A percentile compares a stretch with the other conserved stretches of the same genome.
phyloP scores from a whole-genome alignment of 2,113 vertebrate species.

The Prochilodus magdalenae region DNA sequence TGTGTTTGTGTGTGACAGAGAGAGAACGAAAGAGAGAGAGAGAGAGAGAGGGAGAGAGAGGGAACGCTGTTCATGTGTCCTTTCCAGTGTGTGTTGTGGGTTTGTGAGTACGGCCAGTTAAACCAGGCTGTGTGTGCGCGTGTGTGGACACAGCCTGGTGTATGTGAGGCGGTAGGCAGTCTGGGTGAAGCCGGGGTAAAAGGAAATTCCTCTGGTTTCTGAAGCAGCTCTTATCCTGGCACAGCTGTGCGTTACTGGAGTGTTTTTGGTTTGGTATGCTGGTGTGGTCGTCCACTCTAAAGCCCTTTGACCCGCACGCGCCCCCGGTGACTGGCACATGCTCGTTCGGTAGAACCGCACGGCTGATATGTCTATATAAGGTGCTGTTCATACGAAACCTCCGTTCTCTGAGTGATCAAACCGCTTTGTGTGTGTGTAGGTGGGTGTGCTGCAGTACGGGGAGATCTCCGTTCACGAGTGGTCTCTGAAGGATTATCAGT shows the following conservation, averaged over 20 bases:
- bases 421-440: slow-evolving; percentile 77
- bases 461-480: slow-evolving; percentile 89
- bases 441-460: slow-evolving; percentile 92
- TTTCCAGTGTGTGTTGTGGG: neutral
- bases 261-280: slow-evolving; percentile 28
- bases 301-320: neutral
- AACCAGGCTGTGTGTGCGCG: slow-evolving; percentile 22
- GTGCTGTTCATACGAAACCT: too few species aligned
- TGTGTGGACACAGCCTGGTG: slow-evolving; percentile 38
- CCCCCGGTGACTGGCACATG: neutral
- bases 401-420: too few species aligned
- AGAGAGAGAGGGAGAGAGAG: too few species aligned
- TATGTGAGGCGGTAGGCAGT: slow-evolving; percentile 39
- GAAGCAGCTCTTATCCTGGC: slow-evolving; percentile 68
- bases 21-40: too few species aligned
- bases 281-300: slow-evolving; percentile 12
- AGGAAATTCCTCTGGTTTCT: slow-evolving; percentile 77
- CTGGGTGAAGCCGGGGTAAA: slow-evolving; percentile 68
- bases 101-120: slow-evolving; percentile 9
- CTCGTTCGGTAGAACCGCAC: neutral
- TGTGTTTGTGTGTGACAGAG: neutral
- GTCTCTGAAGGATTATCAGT: slow-evolving; percentile 86
- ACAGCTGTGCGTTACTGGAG: slow-evolving; percentile 58
- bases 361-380: neutral
- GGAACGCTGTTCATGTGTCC: neutral